A percentile compares a stretch with the other conserved stretches of the same genome.
Conservation (phyloP, 92 coral and sea anemone genomes). For the Zoanthus sociatus region DNA sequence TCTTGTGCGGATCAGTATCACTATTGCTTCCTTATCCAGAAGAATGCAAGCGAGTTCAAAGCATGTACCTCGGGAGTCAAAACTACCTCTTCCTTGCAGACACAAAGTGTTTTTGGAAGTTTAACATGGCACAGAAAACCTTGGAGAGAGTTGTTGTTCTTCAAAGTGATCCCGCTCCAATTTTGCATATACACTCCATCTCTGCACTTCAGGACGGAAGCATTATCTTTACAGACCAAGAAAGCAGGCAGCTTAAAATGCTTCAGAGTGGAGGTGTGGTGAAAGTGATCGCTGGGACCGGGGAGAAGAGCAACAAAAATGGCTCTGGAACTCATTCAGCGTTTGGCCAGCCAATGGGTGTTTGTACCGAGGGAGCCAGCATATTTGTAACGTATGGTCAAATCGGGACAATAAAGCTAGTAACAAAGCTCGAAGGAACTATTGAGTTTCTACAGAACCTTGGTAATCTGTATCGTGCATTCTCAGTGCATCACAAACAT, state of each 20-base stretch:
- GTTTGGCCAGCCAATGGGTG: slow-evolving; percentile 22
- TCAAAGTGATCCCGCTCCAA: background rate
- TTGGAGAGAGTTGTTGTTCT: slow-evolving; percentile 38
- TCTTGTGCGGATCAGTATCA: slow-evolving; percentile 46
- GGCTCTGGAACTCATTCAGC: slow-evolving; percentile 10
- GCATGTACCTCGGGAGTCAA: slow-evolving; percentile 48
- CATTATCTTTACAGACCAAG: no score
- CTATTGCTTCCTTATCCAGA: background rate
- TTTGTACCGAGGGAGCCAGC: slow-evolving; percentile 10
- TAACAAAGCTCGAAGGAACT: slow-evolving; percentile 7
- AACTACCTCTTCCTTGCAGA: slow-evolving; percentile 53
- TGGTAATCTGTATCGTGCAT: slow-evolving; percentile 4
- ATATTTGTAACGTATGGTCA: slow-evolving; percentile 25
- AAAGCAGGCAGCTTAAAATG: background rate
- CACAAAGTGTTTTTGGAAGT: slow-evolving; percentile 49
- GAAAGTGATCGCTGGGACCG: slow-evolving; percentile 4
- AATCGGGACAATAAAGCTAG: slow-evolving; percentile 24
- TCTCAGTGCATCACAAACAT: slow-evolving; percentile 5
- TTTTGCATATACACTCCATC: background rate
- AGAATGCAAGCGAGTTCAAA: slow-evolving; percentile 13
- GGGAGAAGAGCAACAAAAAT: slow-evolving; percentile 27
- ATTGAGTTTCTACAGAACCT: slow-evolving; percentile 9
- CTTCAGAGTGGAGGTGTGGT: background rate
- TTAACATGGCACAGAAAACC: slow-evolving; percentile 40
- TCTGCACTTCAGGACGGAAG: no score